Evolutionary conservation across 2,797 vertebrate species (phyloP), one percentile per base, ranked within the genome.

Genomic region (Falco biarmicus): DNA sequence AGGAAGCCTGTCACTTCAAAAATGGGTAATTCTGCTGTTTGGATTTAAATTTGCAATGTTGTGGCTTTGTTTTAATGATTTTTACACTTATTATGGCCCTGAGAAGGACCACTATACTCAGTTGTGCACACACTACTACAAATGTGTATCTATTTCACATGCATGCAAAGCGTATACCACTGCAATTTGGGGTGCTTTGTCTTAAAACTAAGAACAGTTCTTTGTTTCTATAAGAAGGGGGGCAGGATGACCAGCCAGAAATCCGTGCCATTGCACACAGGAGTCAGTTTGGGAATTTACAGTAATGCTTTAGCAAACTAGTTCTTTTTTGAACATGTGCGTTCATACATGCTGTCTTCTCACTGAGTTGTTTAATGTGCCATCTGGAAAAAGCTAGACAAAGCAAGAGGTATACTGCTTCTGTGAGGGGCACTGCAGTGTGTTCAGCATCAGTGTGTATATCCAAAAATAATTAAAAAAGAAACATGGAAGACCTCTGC

Each of bases 141-240:
- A 69, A 47, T 31, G 11, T 13, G 3, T 1, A 0, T 37, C 13
- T 43, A 12, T 9, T 73, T 87, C 26, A 47, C 13, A 4, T 24
- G 18, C 13, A 21, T 14, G 34, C 1, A 0, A 66, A 51, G 19
- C 6, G 17, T 26, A 25, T 63, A 4, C 37, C 4, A 9, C 37
- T 71, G 19, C n/a, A 65, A 9, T 71, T 53, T 50, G 51, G 24
- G 19, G 3, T 61, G 21, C 15, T 6, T 77, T 61, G 43, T 70
- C 68, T 80, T 70, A 63, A 63, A 74, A 74, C 16, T 69, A n/a
- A 26, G 39, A 77, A 11, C 6, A 20, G 21, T 79, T 57, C 20
- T 57, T 39, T 32, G 0, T 65, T 85, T 63, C 66, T 57, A 5
- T 24, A 31, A 57, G 60, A 47, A 57, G 47, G 12, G 18, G 13